Conservation (phyloP, 35 echinoderm and acorn worm genomes). For the Heliocidaris tuberculata region DNA sequence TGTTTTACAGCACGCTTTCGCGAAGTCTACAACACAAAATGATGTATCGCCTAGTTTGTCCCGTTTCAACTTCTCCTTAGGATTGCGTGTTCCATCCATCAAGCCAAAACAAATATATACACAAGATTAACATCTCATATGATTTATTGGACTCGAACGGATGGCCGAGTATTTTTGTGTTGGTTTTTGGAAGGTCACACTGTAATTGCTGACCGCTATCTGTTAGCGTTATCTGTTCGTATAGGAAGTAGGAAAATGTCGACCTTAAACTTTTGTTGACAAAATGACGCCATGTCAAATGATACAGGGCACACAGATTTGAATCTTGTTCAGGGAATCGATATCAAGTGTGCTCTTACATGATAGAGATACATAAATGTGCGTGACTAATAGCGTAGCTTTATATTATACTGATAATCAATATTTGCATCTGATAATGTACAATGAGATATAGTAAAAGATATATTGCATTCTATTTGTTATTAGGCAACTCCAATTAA, state of each 20-base stretch:
- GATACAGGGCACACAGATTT: neutral
- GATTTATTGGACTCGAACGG: neutral
- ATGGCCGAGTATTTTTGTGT: neutral
- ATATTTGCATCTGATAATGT: too few relatives aligned
- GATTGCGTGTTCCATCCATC: neutral
- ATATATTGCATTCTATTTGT: too few relatives aligned
- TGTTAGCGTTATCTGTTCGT: neutral
- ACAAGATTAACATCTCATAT: constrained; percentile 5
- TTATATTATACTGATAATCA: too few relatives aligned
- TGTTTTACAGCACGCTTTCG: neutral
- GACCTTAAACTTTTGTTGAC: neutral
- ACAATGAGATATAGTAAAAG: too few relatives aligned
- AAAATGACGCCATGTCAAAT: neutral
- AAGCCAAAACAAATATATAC: neutral
- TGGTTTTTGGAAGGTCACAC: neutral
- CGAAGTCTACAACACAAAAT: neutral
- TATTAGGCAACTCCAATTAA: too few relatives aligned
- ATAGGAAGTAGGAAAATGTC: neutral
- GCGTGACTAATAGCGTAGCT: too few relatives aligned
- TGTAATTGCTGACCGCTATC: neutral
- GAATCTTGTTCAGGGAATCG: too few relatives aligned
- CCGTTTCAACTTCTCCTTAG: neutral
- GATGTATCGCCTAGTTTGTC: neutral
- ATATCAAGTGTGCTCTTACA: too few relatives aligned
- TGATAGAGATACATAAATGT: too few relatives aligned